A percentile compares a stretch with the other conserved stretches of the same genome.
These are phyloP conservation scores for Phenganax stokvisi DNA, from an alignment of 92 coral and sea anemone genomes.

Conservation along the genomic window DNA sequence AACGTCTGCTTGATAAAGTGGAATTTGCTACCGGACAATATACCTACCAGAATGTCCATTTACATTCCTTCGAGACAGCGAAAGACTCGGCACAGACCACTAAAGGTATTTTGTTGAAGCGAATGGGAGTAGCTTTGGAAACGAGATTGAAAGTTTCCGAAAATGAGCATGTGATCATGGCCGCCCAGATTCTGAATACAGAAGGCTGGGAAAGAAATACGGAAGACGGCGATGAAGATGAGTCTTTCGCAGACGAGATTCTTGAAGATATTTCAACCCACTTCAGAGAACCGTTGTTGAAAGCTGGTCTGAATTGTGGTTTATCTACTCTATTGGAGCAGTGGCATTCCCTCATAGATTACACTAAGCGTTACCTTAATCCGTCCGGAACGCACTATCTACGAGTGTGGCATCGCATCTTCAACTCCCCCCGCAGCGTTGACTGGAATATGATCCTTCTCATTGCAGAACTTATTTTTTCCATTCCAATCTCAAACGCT, in stretches of 20 bases:
- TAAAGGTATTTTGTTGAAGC: constrained; percentile 30
- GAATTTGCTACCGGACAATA: constrained; percentile 19
- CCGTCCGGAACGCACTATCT: constrained; percentile 31
- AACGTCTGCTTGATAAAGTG: constrained; percentile 40
- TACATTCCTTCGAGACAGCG: constrained; percentile 30
- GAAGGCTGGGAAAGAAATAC: constrained; percentile 59
- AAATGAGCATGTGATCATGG: constrained; percentile 35
- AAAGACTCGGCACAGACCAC: constrained; percentile 24
- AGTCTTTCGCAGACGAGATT: constrained; percentile 49
- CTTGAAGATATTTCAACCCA: constrained; percentile 46
- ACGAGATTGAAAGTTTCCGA: constrained; percentile 37
- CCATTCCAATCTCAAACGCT: constrained; percentile 67
- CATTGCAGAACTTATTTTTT: constrained; percentile 55
- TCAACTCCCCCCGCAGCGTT: constrained; percentile 8
- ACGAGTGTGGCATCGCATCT: constrained; percentile 41
- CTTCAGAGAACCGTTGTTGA: constrained; percentile 56
- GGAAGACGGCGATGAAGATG: constrained; percentile 57
- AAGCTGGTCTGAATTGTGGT: constrained; percentile 46
- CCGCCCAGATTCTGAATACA: constrained; percentile 42
- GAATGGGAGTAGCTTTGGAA: constrained; percentile 27
- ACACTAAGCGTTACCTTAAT: constrained; percentile 56
- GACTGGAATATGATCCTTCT: constrained; percentile 54
- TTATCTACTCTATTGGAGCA: constrained; percentile 46
- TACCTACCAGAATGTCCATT: constrained; percentile 32
- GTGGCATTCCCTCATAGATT: constrained; percentile 56